Base-by-base conservation (phyloP, 35 echinoderm and acorn worm species). In the Ophioderma brevispina region DNA sequence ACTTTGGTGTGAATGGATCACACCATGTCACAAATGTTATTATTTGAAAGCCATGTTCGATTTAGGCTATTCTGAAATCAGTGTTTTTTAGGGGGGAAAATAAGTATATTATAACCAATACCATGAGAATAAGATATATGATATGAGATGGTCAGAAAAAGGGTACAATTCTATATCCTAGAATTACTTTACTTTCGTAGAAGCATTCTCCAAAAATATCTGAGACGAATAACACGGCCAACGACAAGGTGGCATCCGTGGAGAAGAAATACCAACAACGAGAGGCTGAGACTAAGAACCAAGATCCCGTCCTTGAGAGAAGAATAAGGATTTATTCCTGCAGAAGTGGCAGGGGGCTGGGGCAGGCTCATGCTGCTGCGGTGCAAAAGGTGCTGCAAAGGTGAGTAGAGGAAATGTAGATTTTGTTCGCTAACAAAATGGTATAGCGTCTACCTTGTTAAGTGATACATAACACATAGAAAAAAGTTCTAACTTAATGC, bases 201-300 rank as follows among this genome's bases (percentile, higher is more conserved):
- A 93, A 94, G 95, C 78, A 21, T 64, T 98, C 77, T 95, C 95
- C 79, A 92, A 95, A 64, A 98, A 98, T 95, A 83, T 88, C 93
- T 33, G 96, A 98, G 78, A 98, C 95, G 59, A 93, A 98, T 81
- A 92, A 93, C 35, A 90, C 95, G 15, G 80, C 90, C 39, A 98
- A 98, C 75, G 96, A 98, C 36, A 55, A 90, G 85, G 90, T 92
- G 5, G 64, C 82, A 33, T 43, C 37, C 49, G 83, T 90, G 2
- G 93, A 98, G 84, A 95, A 95, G 84, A 98, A 98, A 76, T 92
- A 81, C 87, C 37, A 41, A 0, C 80, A 92, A 8, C 82, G 91
- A 39, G 86, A 92, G 36, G 87, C 87, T 37, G 93, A 98, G 78
- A 92, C 95, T 13, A 90, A 95, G 77, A 95, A 98, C 34, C 93